Evolutionary conservation across 2,113 vertebrate genomes (phyloP).

Genomic region (Tamias sibiricus): DNA sequence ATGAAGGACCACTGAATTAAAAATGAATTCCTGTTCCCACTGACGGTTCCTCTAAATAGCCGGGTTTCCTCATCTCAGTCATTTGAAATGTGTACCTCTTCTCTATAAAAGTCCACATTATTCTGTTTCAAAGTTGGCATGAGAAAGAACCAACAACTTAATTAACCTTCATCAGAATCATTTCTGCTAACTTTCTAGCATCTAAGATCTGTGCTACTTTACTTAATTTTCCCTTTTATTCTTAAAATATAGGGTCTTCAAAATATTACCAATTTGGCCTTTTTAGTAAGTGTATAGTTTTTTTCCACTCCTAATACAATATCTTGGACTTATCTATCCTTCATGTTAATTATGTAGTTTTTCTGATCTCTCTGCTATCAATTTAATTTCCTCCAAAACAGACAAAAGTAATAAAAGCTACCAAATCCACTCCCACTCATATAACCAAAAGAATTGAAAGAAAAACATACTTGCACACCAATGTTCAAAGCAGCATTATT

Average conservation of each 20-base stretch:
- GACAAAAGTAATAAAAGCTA: conserved; percentile 43
- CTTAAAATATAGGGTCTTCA: conserved; percentile 4
- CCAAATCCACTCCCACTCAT: conserved; percentile 1
- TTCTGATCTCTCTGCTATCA: not conserved
- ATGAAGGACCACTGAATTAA: not conserved
- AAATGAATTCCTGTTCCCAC: not conserved
- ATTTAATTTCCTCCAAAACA: conserved; percentile 24
- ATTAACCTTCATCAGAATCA: conserved; percentile 27
- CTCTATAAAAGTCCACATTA: conserved; percentile 14
- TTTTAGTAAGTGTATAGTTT: conserved; percentile 44
- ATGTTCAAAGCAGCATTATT: not conserved
- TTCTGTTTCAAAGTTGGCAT: conserved; percentile 19
- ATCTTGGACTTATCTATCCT: not conserved
- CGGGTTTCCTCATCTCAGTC: conserved; percentile 1
- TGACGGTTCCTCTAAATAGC: not conserved
- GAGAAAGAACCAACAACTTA: not conserved
- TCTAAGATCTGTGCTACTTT: not conserved
- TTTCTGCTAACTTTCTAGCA: not conserved
- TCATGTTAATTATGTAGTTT: not conserved
- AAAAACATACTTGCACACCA: not conserved
- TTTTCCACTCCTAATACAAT: not conserved
- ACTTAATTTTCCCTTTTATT: conserved; percentile 50
- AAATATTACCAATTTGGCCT: conserved; percentile 8
- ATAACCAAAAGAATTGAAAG: not conserved
- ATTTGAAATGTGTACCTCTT: not conserved